These are phyloP conservation scores for Gopherus evgoodei DNA, from an alignment of 2,113 vertebrate species.

Conservation along the genomic window DNA sequence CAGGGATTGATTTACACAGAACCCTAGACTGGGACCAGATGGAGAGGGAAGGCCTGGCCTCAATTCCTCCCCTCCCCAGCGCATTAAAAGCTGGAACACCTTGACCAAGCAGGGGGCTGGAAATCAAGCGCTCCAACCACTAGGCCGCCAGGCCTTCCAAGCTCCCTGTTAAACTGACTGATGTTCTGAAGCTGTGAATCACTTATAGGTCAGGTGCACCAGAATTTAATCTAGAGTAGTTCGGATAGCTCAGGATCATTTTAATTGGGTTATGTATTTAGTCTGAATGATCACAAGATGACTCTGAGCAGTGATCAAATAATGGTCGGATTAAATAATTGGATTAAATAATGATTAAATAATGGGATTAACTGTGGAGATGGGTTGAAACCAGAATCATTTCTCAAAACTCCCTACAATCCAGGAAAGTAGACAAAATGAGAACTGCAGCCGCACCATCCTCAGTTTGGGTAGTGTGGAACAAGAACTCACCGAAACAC, in stretches of 20 bases:
- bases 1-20: too few species aligned
- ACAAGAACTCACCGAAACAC: neutral
- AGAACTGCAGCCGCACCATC: neutral
- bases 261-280: constrained; percentile 71
- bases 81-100: neutral
- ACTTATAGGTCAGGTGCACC: constrained; percentile 13
- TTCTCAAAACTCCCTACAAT: neutral
- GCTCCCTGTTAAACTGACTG: neutral
- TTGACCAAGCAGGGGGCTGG: neutral
- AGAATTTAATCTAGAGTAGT: constrained; percentile 34
- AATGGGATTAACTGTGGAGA: constrained; percentile 64
- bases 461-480: neutral
- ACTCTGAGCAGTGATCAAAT: constrained; percentile 46
- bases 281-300: constrained; percentile 48
- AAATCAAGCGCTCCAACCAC: neutral
- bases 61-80: too few species aligned
- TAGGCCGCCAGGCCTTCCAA: neutral
- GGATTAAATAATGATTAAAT: constrained; percentile 50
- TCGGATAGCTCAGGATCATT: constrained; percentile 52
- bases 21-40: too few species aligned
- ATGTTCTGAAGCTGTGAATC: neutral
- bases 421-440: neutral
- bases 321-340: constrained; percentile 57
- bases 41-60: too few species aligned
- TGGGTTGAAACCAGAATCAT: constrained; percentile 51